These are phyloP conservation scores for Buphagus erythrorhynchus DNA, from an alignment of 2,797 vertebrate species.

Conservation along the genomic window DNA sequence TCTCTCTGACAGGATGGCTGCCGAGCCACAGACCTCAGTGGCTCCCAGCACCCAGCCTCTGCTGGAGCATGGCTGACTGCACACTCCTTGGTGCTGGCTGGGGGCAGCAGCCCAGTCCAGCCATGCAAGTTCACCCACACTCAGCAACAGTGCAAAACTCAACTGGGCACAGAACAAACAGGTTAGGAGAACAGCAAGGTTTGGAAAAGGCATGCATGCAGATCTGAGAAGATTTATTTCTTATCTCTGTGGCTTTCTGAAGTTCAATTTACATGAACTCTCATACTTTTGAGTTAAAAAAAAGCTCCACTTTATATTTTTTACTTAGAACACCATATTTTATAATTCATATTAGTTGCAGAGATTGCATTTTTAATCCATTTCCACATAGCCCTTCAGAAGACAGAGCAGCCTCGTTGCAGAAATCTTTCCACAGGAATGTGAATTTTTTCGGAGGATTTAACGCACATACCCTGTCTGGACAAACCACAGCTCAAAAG, in stretches of 20 bases:
- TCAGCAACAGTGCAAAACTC: neutral
- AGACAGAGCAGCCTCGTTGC: neutral
- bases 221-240: neutral
- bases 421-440: neutral
- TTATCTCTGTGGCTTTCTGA: neutral
- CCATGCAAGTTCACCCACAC: fast-evolving
- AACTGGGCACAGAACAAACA: neutral
- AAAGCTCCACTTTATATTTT: neutral
- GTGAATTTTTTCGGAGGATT: neutral
- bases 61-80: neutral
- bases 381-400: neutral
- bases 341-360: neutral
- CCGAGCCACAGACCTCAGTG: neutral
- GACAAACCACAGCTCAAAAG: neutral
- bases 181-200: neutral
- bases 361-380: neutral
- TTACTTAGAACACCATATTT: neutral
- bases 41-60: neutral
- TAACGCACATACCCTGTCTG: neutral
- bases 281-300: neutral
- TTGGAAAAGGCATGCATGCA: neutral
- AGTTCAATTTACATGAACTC: neutral
- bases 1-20: neutral
- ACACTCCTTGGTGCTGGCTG: neutral
- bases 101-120: neutral